Percentiles rank a stretch among this genome's conserved stretches.
phyloP scores from a whole-genome alignment of 2,113 vertebrate species.

The Nematolebias whitei region DNA sequence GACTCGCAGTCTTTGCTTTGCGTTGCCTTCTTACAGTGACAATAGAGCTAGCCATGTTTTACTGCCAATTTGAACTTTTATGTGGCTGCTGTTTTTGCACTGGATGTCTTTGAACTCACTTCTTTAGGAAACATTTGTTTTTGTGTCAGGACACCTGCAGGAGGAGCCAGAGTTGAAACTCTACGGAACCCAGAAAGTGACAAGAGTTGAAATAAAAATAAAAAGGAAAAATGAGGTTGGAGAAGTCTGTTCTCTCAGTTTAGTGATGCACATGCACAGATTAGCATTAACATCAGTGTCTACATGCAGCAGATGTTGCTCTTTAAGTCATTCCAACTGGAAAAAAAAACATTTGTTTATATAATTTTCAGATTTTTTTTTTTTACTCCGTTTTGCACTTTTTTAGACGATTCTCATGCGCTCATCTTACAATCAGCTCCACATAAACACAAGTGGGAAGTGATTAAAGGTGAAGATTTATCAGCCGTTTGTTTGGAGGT shows the following conservation, averaged over 20 bases:
- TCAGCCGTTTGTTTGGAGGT: too few species aligned
- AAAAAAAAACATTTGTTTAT: too few species aligned
- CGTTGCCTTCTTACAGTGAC: conserved; percentile 82
- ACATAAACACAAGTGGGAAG: too few species aligned
- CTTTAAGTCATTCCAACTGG: too few species aligned
- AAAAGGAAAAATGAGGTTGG: neutral
- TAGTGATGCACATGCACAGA: neutral
- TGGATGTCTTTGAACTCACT: conserved; percentile 72
- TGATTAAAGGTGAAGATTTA: too few species aligned
- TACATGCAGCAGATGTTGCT: neutral
- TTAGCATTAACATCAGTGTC: neutral
- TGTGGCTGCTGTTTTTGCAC: conserved; percentile 82
- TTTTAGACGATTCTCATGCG: too few species aligned
- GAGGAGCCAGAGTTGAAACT: conserved; percentile 44
- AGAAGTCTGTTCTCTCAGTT: neutral
- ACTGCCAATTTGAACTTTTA: conserved; percentile 80
- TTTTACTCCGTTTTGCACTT: too few species aligned
- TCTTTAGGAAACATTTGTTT: conserved; percentile 38
- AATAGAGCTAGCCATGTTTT: conserved; percentile 82
- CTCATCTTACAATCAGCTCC: too few species aligned
- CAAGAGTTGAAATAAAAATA: neutral
- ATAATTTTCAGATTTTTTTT: too few species aligned
- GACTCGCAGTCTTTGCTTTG: conserved; percentile 77
- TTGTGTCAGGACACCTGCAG: conserved; percentile 51
- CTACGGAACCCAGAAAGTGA: neutral